Evolutionary conservation across 2,888 invertebrate species (phyloP), one percentile per base, ranked within the genome.

Genomic region (Phymatocera aterrima): DNA sequence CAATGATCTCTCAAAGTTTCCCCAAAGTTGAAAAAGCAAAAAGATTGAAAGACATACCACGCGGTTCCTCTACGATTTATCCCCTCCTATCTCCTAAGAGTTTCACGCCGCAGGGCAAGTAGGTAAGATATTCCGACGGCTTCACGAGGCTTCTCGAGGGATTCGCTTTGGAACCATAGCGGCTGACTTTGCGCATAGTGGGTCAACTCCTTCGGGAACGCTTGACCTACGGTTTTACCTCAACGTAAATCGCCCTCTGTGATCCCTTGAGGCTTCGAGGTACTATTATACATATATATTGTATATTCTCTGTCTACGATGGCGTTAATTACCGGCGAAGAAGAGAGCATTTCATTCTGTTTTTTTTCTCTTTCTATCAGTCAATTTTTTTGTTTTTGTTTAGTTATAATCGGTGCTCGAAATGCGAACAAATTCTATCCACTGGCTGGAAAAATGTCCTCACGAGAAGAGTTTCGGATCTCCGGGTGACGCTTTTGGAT

Each of bases 151-250:
- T 15, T 18, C 51, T 34, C 72, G 1, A 48, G 21, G 72, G 72
- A 72, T 72, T 72, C 43, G 48, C 34, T 72, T 51, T 51, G 48
- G 31, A 72, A 31, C 51, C 1, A 72, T 21, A 72, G 72, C 34
- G 8, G 72, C 72, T 72, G 72, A 72, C 31, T 72, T 51, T 8
- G 72, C 72, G 51, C n/a, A 51, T n/a, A n/a, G n/a, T n/a, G n/a
- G 72, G 72, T 72, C 72, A 72, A 72, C 34, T 72, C 72, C 72
- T 72, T 37, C 28, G 72, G 72, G 72, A 51, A 34, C 51, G 70
- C 51, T 72, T 51, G 70, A 72, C 70, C 51, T 18, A 6, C 24
- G 48, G 48, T 5, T 72, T 31, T 43, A 51, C 43, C 51, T 28
- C 51, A 12, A 37, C 31, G 21, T 51, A 51, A 43, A 43, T 72